phyloP scores from a whole-genome alignment of 1,140 invertebrate genomes.

The Arion vulgaris region DNA sequence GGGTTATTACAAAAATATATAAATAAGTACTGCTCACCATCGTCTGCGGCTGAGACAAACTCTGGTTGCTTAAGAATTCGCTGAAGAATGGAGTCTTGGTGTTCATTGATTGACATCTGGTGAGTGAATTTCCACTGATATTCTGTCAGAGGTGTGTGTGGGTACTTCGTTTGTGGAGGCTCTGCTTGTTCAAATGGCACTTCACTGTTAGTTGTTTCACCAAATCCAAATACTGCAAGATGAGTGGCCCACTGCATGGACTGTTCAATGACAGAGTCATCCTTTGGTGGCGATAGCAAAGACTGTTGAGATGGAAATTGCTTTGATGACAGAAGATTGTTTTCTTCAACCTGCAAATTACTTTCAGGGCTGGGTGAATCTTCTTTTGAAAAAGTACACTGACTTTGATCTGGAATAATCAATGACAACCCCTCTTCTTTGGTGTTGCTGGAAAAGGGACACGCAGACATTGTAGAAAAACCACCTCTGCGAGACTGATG shows the following conservation, averaged over 20 bases:
- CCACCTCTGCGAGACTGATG: background rate
- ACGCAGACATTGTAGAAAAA: background rate
- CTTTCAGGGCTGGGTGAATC: background rate
- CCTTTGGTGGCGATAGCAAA: conserved; percentile 17
- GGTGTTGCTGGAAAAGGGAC: background rate
- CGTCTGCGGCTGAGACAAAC: conserved; percentile 17
- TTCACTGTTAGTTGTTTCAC: conserved; percentile 14
- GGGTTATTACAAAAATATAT: too few relatives aligned
- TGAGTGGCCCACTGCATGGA: conserved; percentile 20
- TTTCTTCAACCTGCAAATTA: background rate
- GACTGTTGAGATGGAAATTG: background rate
- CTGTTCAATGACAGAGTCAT: conserved; percentile 17
- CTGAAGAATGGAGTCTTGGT: conserved; percentile 28
- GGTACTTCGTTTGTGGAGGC: background rate
- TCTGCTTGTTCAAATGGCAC: conserved; percentile 29
- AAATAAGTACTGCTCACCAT: conserved; percentile 6
- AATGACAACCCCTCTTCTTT: background rate
- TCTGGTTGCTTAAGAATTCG: conserved; percentile 32
- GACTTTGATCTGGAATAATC: background rate
- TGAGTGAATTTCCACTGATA: conserved; percentile 25
- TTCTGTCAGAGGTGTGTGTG: conserved; percentile 32
- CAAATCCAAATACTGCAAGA: conserved; percentile 23
- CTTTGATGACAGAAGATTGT: background rate
- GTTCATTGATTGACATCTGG: conserved; percentile 31
- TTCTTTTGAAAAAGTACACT: too few relatives aligned